Evolutionary conservation across 2,797 vertebrate species (phyloP).

Genomic region (Falco novaeseelandiae): DNA sequence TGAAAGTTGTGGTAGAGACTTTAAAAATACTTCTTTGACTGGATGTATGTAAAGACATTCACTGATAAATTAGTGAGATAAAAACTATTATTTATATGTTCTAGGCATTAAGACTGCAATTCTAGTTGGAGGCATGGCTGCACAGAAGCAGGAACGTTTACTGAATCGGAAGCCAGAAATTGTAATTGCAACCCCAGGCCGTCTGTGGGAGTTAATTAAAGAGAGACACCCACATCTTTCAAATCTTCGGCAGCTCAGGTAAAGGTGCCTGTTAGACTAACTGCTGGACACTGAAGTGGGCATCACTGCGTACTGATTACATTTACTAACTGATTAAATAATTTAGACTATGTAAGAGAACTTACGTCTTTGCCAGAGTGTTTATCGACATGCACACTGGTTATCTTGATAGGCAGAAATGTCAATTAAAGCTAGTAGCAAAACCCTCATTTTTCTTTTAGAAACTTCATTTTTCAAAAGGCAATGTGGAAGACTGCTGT

Average conservation of each 20-base stretch:
- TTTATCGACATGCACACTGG: neutral
- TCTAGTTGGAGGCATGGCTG: slow-evolving; percentile 94
- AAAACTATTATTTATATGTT: neutral
- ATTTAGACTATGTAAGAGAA: neutral
- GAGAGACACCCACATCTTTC: slow-evolving; percentile 89
- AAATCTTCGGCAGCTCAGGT: slow-evolving; percentile 89
- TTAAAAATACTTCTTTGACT: neutral
- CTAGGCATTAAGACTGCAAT: slow-evolving; percentile 91
- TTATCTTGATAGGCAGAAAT: neutral
- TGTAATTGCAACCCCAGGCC: slow-evolving; percentile 93
- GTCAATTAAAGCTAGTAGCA: neutral
- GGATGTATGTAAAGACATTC: neutral
- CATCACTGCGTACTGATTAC: neutral
- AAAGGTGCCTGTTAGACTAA: neutral
- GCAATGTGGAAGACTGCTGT: neutral
- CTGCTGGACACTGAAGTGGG: neutral
- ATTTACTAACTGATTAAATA: neutral
- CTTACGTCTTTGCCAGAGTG: neutral
- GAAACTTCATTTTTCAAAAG: neutral
- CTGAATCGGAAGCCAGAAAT: slow-evolving; percentile 90
- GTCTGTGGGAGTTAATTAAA: slow-evolving; percentile 92
- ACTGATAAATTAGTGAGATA: neutral
- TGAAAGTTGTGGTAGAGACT: neutral
- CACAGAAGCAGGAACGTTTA: slow-evolving; percentile 90
- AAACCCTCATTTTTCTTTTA: neutral